Conservation (phyloP, 1,140 invertebrate species). For the Sarcophaga bullata region DNA sequence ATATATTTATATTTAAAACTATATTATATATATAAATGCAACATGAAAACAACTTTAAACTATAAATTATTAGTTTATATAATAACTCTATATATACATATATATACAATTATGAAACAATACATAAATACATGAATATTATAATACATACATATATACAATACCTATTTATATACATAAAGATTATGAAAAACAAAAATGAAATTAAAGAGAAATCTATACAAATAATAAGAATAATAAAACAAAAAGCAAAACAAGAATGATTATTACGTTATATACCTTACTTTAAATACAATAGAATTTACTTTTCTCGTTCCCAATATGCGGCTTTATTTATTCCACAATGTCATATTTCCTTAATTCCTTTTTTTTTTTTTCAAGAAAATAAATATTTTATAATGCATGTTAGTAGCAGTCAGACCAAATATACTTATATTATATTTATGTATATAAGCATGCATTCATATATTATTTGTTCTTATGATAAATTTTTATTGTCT, state of each 20-base stretch:
- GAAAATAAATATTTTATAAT: too few species aligned
- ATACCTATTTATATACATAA: constrained; percentile 25
- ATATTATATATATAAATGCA: constrained; percentile 18
- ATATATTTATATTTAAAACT: constrained; percentile 38
- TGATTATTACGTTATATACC: background rate
- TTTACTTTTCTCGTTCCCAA: too few species aligned
- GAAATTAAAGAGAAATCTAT: constrained; percentile 13
- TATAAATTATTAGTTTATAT: constrained; percentile 38
- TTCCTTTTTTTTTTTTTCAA: too few species aligned
- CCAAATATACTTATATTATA: too few species aligned
- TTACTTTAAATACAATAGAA: too few species aligned
- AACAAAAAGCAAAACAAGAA: background rate
- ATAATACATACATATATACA: constrained; percentile 11
- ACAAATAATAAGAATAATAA: background rate
- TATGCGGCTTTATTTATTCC: too few species aligned
- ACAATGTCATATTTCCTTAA: too few species aligned
- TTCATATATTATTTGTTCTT: too few species aligned
- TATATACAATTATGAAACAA: background rate
- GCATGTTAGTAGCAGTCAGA: too few species aligned
- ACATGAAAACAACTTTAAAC: background rate
- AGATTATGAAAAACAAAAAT: constrained; percentile 1
- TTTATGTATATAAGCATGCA: too few species aligned
- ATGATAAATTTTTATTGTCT: too few species aligned
- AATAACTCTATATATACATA: constrained; percentile 24
- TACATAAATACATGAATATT: constrained; percentile 1